Evolutionary conservation across 2,797 vertebrate species (phyloP), one percentile per base, ranked within the genome.

Genomic region (Sebastes taczanowskii): DNA sequence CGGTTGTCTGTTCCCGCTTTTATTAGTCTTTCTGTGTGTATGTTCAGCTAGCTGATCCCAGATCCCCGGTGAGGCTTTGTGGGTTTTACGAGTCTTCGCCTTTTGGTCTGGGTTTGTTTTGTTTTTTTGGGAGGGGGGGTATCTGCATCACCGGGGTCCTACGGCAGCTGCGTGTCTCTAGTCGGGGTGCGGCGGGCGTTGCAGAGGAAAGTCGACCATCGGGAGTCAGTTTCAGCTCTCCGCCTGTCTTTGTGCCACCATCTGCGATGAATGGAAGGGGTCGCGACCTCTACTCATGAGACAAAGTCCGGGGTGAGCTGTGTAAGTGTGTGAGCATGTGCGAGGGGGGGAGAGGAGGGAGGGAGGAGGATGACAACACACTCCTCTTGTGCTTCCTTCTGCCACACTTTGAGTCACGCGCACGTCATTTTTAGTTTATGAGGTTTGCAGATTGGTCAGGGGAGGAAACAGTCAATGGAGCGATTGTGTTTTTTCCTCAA

Each of bases 161-260:
- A 62, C 59, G 72, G 87, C 92, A 91, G 91, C 90, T 94, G 92
- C 27, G 1, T 23, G 74, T 38, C 83, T 78, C 60, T 80, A 63
- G 46, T 65, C 7, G 38, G 68, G 87, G 52, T 78, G 69, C 11
- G 52, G 52, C 59, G 23, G 38, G 52, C 25, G 30, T 75, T 34
- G 10, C 78, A 25, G 70, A 75, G 62, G n/a, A 76, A 65, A 68
- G 65, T 4, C 58, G n/a, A 62, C 69, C 78, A 83, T 82, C 77
- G 35, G 82, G 90, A 82, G 68, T 74, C 53, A 5, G 66, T 71
- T 80, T 82, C 81, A 65, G 77, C 69, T 59, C 71, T 29, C 87
- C 58, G 38, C 62, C 81, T 67, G 73, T 77, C 87, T 90, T 95
- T 95, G 94, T 95, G 91, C 81, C 84, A 71, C 95, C 95, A 95